Evolutionary conservation across 2,113 vertebrate genomes (phyloP).

Genomic region (Furnarius figulus): DNA sequence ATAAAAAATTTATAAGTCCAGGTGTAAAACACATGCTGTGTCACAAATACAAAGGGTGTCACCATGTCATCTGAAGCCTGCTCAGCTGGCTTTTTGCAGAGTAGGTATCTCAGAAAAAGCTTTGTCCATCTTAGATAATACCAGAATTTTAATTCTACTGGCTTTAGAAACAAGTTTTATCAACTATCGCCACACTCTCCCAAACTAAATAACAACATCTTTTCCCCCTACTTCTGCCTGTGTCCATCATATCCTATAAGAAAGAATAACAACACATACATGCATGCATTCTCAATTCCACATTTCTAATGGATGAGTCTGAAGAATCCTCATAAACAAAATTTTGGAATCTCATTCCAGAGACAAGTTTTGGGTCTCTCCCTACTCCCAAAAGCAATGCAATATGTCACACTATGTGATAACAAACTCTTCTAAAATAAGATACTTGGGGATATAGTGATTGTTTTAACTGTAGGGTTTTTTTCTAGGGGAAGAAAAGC

Average conservation of each 20-base stretch:
- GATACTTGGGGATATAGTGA: neutral
- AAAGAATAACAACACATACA: neutral
- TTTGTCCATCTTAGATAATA: neutral
- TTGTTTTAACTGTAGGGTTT: neutral
- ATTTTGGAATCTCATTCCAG: neutral
- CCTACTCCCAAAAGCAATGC: neutral
- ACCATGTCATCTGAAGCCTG: neutral
- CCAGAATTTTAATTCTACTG: neutral
- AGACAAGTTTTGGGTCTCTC: neutral
- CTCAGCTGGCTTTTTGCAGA: neutral
- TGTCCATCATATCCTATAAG: neutral
- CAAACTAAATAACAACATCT: neutral
- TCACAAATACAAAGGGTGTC: neutral
- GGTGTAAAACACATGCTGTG: neutral
- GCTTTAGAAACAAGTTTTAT: neutral
- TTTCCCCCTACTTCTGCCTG: neutral
- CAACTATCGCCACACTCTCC: neutral
- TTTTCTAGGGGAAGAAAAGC: neutral
- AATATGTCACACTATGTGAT: neutral
- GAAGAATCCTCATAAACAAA: neutral
- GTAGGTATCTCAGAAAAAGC: neutral
- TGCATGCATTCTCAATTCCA: neutral
- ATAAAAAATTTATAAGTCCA: neutral
- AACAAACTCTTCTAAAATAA: neutral
- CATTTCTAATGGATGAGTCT: neutral